phyloP scores from a whole-genome alignment of 1,140 invertebrate genomes.

The Drosophila hydei region DNA sequence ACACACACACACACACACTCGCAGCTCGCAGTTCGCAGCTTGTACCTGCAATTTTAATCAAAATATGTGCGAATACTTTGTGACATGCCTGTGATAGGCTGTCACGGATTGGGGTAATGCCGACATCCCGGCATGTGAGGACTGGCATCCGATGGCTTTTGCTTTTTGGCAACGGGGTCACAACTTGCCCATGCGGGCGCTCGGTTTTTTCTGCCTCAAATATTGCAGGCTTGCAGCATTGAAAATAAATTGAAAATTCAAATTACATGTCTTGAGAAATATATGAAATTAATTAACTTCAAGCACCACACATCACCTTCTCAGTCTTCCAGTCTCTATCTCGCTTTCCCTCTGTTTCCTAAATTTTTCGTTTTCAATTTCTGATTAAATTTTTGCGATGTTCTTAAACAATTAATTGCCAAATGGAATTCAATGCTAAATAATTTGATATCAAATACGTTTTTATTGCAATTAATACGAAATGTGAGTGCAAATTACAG shows the following conservation, averaged over 20 bases:
- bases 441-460: too few species aligned
- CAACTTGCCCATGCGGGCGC: not conserved
- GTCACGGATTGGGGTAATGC: conserved; percentile 45
- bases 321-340: too few species aligned
- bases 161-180: conserved; percentile 13
- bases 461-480: too few species aligned
- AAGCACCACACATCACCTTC: too few species aligned
- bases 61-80: conserved; percentile 40
- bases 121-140: conserved; percentile 44
- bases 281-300: too few species aligned
- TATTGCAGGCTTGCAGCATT: not conserved
- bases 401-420: too few species aligned
- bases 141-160: conserved; percentile 30
- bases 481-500: too few species aligned
- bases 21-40: conserved; percentile 1
- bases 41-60: conserved; percentile 56
- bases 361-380: too few species aligned
- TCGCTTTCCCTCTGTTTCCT: too few species aligned
- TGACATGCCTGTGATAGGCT: conserved; percentile 49
- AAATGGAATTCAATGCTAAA: too few species aligned
- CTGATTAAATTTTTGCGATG: too few species aligned
- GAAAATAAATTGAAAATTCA: conserved; percentile 3
- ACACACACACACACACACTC: conserved; percentile 3
- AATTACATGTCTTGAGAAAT: too few species aligned
- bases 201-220: not conserved